Base-by-base conservation (phyloP, 2,113 vertebrate species). In the Thunnus maccoyii region DNA sequence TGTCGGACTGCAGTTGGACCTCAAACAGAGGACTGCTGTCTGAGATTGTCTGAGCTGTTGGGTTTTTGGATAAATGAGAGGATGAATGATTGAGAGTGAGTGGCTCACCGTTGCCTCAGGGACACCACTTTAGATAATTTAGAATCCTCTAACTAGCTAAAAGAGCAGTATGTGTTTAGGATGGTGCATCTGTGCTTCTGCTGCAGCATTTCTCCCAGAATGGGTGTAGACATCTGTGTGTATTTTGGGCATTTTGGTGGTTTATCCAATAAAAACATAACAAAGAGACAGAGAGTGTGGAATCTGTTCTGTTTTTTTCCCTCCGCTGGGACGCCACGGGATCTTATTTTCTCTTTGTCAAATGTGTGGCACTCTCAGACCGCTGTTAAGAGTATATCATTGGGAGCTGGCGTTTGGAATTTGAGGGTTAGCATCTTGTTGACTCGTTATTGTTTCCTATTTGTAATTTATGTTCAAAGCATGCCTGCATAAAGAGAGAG, bases 181-280 rank as follows among this genome's bases (percentile, higher is more conserved):
- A 72, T 27, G 81, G 78, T 52, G 79, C 82, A 56, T 89, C 75
- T 80, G 80, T 69, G 76, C 83, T 73, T 68, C 68, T 73, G 86
- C 65, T 73, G 44, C 58, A 79, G 66, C 20, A 50, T 48, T 72
- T 80, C 63, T 72, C 44, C 47, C 57, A 68, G 66, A 62, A 73
- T 84, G 62, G 72, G 27, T 72, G 44, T 22, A 75, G 77, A 77
- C 70, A 51, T 47, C 14, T 80, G 47, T 79, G 71, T 61, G 30
- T 81, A 87, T 76, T 61, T 72, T 15, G 82, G 78, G 80, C 78
- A 88, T 89, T 83, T 87, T 22, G 1, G 91, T 47, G 88, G 88
- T 83, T 88, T 87, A 50, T 80, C 84, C 80, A 92, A 86, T 87
- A 86, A 89, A 89, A 93, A 85, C 80, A 88, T 72, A 79, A 89